Conservation (phyloP, 2,797 vertebrate genomes). For the Enteromius trimaculatus region DNA sequence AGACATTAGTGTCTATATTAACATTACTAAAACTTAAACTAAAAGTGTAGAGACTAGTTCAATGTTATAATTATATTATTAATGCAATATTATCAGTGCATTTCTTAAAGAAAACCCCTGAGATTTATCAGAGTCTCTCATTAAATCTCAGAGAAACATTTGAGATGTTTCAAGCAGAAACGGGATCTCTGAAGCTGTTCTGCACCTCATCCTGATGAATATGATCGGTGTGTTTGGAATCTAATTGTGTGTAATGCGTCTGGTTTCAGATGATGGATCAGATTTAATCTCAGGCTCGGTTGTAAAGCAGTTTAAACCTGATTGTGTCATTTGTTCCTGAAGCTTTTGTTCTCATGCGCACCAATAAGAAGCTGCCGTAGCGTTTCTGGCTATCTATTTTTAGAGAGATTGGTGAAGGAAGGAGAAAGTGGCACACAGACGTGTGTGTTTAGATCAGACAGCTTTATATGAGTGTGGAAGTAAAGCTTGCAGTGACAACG, state of each 20-base stretch:
- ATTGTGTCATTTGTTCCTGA: slow-evolving; percentile 36
- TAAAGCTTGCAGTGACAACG: background rate
- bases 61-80: background rate
- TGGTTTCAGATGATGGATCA: slow-evolving; percentile 50
- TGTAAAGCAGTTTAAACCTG: slow-evolving; percentile 26
- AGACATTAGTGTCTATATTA: background rate
- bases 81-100: background rate
- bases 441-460: background rate
- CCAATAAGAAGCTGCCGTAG: slow-evolving; percentile 49
- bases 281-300: slow-evolving; percentile 17
- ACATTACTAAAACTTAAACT: background rate
- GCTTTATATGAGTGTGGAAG: background rate
- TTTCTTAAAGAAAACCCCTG: too few relatives aligned
- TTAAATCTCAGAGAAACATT: background rate
- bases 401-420: slow-evolving; percentile 44
- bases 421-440: background rate
- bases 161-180: background rate
- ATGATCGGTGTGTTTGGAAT: slow-evolving; percentile 38
- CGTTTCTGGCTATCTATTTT: slow-evolving; percentile 51
- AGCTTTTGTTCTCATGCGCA: slow-evolving; percentile 27
- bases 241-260: slow-evolving; percentile 41
- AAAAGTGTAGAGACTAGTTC: background rate
- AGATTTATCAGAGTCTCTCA: background rate
- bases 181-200: background rate
- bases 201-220: background rate